Base-by-base conservation (phyloP, 2,888 invertebrate genomes). In the Pseudococcus jackbeardsleyi region DNA sequence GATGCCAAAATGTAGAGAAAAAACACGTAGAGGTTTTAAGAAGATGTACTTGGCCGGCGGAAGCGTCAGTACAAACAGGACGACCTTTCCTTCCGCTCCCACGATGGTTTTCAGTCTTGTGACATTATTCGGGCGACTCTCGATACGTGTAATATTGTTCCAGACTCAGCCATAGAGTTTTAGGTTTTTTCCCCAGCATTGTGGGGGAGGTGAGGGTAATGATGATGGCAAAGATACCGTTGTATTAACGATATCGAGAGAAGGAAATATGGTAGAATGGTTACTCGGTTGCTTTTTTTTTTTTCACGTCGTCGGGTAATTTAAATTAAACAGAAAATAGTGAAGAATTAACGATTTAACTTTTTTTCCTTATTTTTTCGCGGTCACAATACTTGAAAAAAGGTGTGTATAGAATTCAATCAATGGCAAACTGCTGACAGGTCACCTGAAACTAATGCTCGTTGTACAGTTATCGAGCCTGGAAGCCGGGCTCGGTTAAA, bases 231-330 rank as follows among this genome's bases (percentile, higher is more conserved):
- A 42, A 33, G 7, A 64, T 86, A 87, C 87, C 87, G 87, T 87
- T 87, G 72, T 39, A 77, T 87, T 48, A 87, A 87, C 79, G 50
- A 87, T 87, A 87, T 79, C 59, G 87, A 79, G 12, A 72, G 68
- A 72, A 72, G 87, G 87, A 87, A 87, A 87, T 87, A 87, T 87
- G 87, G 82, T 87, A 87, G 77, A 87, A 87, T 87, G 87, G 87
- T 72, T 86, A 22, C 26, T 86, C 68, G 39, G 26, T 33, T 33
- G 26, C 1, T 33, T 33, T 3, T 33, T 33, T 82, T 7, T 82
- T 82, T 42, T 82, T 50, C 33, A 33, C 68, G 68, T 33, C 26
- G 26, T 33, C 26, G 26, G 7, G 82, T 87, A 87, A 87, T 87
- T 87, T 82, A 77, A 87, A 82, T 82, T 77, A 87, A 82, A 79